Conservation (phyloP, 35 echinoderm and acorn worm species). For the Apostichopus japonicus region DNA sequence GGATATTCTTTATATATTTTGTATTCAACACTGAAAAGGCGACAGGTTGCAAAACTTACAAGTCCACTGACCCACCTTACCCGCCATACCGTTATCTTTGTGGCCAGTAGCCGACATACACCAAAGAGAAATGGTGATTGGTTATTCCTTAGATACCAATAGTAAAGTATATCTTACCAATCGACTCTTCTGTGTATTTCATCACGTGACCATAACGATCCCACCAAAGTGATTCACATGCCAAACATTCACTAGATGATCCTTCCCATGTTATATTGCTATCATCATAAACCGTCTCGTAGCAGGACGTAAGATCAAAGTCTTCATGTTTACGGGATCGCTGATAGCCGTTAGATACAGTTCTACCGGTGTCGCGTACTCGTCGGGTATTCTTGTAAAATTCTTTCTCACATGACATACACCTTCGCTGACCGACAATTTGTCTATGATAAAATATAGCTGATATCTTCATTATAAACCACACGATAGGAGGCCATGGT, state of each 20-base stretch:
- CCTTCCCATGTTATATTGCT: not conserved
- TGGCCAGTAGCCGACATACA: not conserved
- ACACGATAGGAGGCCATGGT: not conserved
- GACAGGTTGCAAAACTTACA: no score
- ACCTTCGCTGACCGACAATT: not conserved
- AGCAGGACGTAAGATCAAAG: not conserved
- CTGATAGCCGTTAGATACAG: not conserved
- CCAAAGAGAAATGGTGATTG: not conserved
- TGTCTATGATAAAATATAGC: not conserved
- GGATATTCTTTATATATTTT: not conserved
- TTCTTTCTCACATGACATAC: not conserved
- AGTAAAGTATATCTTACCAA: no score
- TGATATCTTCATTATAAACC: conserved; percentile 13
- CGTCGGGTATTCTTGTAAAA: not conserved
- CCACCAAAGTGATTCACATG: not conserved
- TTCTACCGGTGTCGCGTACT: not conserved
- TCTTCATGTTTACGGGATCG: not conserved
- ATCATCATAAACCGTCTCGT: no score
- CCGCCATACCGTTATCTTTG: not conserved
- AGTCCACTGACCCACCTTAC: not conserved
- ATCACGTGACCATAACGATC: no score
- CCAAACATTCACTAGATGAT: not conserved
- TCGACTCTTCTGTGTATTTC: no score
- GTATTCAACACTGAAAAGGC: not conserved
- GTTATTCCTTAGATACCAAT: not conserved